phyloP scores from a whole-genome alignment of 2,113 vertebrate species.

The Aspiorhynchus laticeps region DNA sequence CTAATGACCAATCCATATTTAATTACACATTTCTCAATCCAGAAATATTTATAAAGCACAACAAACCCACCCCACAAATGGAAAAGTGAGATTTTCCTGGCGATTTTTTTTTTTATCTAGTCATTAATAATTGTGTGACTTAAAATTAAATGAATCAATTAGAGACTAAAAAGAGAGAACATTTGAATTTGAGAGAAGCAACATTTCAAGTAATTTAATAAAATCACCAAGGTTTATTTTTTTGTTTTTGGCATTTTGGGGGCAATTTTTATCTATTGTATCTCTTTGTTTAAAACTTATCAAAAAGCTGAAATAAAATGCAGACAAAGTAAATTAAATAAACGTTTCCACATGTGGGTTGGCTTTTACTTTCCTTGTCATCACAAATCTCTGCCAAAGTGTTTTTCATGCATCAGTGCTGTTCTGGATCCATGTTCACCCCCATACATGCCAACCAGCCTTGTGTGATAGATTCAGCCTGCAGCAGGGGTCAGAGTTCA shows the following conservation, averaged over 20 bases:
- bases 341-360: neutral
- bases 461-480: constrained; percentile 60
- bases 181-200: constrained; percentile 2
- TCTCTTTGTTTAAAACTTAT: neutral
- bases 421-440: constrained; percentile 50
- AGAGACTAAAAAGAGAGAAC: neutral
- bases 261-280: neutral
- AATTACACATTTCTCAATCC: neutral
- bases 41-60: neutral
- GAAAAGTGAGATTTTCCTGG: neutral
- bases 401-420: neutral
- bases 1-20: neutral
- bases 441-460: constrained; percentile 47
- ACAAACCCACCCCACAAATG: neutral
- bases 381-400: neutral
- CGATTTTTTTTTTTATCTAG: too few relatives aligned
- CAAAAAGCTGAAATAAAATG: neutral
- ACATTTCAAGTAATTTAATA: neutral
- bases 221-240: neutral
- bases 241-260: neutral
- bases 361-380: constrained; percentile 29
- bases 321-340: neutral
- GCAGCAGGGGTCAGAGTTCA: constrained; percentile 73
- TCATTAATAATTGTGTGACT: neutral
- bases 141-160: neutral